A percentile compares a stretch with the other conserved stretches of the same genome.
Conservation (phyloP, 2,888 invertebrate species). For the Aporophyla nigra region DNA sequence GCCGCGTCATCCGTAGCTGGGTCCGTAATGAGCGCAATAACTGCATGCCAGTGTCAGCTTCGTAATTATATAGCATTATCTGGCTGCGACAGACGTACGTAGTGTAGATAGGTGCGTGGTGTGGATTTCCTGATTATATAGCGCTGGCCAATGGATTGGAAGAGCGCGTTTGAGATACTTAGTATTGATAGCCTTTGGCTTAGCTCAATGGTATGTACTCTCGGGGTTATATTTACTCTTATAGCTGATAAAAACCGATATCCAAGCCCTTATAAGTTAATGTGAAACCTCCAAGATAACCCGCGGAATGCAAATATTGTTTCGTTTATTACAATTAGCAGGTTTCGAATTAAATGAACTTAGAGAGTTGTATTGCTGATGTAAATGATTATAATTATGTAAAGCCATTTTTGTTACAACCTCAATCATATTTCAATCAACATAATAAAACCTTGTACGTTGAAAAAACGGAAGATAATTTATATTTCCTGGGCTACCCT, state of each 20-base stretch:
- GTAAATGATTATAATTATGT: too few relatives aligned
- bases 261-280: neutral
- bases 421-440: too few relatives aligned
- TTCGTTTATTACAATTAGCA: too few relatives aligned
- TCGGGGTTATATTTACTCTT: neutral
- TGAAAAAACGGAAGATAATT: too few relatives aligned
- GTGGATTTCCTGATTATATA: slow-evolving; percentile 54
- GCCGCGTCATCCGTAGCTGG: slow-evolving; percentile 23
- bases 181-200: slow-evolving; percentile 33
- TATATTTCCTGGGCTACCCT: too few relatives aligned
- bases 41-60: slow-evolving; percentile 32
- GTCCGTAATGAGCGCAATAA: slow-evolving; percentile 50
- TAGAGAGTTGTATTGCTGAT: too few relatives aligned
- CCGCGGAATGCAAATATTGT: too few relatives aligned
- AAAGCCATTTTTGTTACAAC: too few relatives aligned
- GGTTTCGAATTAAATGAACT: too few relatives aligned
- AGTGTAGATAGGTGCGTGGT: slow-evolving; percentile 17
- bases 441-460: too few relatives aligned
- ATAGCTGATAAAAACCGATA: neutral
- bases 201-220: slow-evolving; percentile 2
- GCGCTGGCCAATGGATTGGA: slow-evolving; percentile 47
- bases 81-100: neutral
- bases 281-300: too few relatives aligned
- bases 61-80: slow-evolving; percentile 51
- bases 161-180: slow-evolving; percentile 43